These are phyloP conservation scores for Hirtodrosophila duncani DNA, from an alignment of 2,888 invertebrate species.

Conservation along the genomic window DNA sequence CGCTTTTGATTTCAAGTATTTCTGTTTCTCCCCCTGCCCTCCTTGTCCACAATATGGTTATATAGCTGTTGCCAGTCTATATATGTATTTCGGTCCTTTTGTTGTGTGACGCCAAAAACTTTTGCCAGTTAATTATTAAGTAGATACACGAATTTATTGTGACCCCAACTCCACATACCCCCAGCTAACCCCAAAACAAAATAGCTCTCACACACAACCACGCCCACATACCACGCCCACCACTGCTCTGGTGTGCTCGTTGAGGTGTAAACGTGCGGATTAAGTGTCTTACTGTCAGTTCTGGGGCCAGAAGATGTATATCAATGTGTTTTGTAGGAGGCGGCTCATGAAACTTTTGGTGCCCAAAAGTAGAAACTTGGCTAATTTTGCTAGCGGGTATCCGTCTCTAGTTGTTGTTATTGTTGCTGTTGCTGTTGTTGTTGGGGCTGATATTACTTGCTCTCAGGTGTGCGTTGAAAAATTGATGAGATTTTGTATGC, in stretches of 20 bases:
- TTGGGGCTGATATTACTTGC: background rate
- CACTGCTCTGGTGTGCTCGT: slow-evolving; percentile 48
- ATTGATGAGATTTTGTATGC: slow-evolving; percentile 59
- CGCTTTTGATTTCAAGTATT: too few relatives aligned
- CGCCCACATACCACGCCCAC: slow-evolving; percentile 8
- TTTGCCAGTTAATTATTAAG: slow-evolving; percentile 69
- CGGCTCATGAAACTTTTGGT: slow-evolving; percentile 46
- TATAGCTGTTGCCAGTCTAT: background rate
- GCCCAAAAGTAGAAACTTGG: slow-evolving; percentile 51
- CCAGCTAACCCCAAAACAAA: too few relatives aligned
- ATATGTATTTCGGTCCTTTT: background rate
- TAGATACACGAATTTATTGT: slow-evolving; percentile 67
- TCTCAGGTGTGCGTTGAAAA: slow-evolving; percentile 60
- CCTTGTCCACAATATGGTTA: too few relatives aligned
- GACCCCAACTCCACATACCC: slow-evolving; percentile 20
- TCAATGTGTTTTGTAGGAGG: slow-evolving; percentile 37
- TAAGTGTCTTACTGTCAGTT: slow-evolving; percentile 67
- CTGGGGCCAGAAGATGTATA: slow-evolving; percentile 36
- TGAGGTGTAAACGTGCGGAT: slow-evolving; percentile 74
- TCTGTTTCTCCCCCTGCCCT: too few relatives aligned
- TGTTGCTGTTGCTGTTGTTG: slow-evolving; percentile 9
- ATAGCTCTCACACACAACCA: too few relatives aligned
- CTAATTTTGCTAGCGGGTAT: slow-evolving; percentile 63
- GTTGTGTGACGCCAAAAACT: slow-evolving; percentile 31
- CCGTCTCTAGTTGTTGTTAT: slow-evolving; percentile 20